Base-by-base conservation (phyloP, 2,888 invertebrate genomes). In the Synanthedon tipuliformis region DNA sequence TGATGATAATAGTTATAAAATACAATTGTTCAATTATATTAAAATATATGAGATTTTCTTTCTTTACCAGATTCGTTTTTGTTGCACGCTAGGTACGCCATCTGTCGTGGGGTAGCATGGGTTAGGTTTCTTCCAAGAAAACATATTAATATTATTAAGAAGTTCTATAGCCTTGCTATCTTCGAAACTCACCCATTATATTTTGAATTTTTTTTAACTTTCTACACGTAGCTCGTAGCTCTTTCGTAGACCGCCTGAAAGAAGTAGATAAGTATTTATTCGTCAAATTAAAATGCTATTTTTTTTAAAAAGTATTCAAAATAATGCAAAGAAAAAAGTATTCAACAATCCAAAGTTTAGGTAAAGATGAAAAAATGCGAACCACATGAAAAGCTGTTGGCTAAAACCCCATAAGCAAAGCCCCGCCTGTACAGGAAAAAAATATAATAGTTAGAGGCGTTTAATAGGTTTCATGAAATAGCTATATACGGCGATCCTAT, bases 351-450 rank as follows among this genome's bases (percentile, higher is more conserved):
- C 10, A 23, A 62, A 71, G 40, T 34, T 50, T 50, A 50, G 50
- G 50, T 50, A 50, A 50, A 50, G 18, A 16, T 34, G 68, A 68
- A 75, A 76, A 73, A 79, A 75, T 60, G 61, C 59, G 65, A 76
- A 70, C 70, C 69, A 64, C 66, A 64, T 66, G 62, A 68, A 72
- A 75, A 66, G 68, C 77, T 72, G 78, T 75, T 81, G 77, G 81
- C 73, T 78, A 77, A 64, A 66, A 72, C 83, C 81, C 80, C 79
- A 76, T 77, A 64, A 68, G 71, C 68, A 74, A 82, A 83, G 84
- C 85, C 78, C 77, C 86, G 86, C 86, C 86, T 85, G 78, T 73
- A 68, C 63, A 64, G 64, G 11, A 72, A 78, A 83, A 79, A 81
- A 77, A 71, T 72, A 71, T 71, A 71, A 78, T 75, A 79, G 76